Base-by-base conservation (phyloP, 2,888 invertebrate species). In the Meteorus colon region DNA sequence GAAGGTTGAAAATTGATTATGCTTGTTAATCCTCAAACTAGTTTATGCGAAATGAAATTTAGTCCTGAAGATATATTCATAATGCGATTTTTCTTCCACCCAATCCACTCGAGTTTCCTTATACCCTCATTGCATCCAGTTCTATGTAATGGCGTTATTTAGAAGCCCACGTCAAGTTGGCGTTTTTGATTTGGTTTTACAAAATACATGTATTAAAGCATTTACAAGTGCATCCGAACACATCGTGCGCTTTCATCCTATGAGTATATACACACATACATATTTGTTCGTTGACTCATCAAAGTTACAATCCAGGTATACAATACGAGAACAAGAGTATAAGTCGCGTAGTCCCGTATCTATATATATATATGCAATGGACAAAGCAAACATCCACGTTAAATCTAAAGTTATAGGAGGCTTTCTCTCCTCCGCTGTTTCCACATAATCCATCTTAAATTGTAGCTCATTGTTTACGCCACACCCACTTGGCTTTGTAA, bases 381-480 rank as follows among this genome's bases (percentile, higher is more conserved):
- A 68, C 67, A 68, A 31, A 68, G 51, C 48, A 68, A 68, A 68
- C 67, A 68, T 29, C 6, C 27, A n/a, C 41, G 27, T 29, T 68
- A 51, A 68, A 66, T 41, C 37, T 19, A 41, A 41, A 68, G 67
- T 45, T 67, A 45, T 65, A 65, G 31, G 19, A 31, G 48, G 48
- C 2, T 27, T 60, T 8, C 27, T 60, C 24, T 19, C 1, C 10
- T 16, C 45, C 37, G 4, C 41, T 45, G 67, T 48, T 48, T 51
- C 5, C 67, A 51, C 24, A 51, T 68, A 68, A 68, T 68, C 67
- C 67, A 68, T 68, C 48, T 68, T 68, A 51, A 29, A 68, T 68
- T 68, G 67, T 48, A 48, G 24, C 48, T 51, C 45, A n/a, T 48
- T 45, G 14, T 8, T 14, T 68, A 19, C 19, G n/a, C n/a, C 29